Conservation (phyloP, 2,113 vertebrate genomes). For the Thinocorus orbignyianus region DNA sequence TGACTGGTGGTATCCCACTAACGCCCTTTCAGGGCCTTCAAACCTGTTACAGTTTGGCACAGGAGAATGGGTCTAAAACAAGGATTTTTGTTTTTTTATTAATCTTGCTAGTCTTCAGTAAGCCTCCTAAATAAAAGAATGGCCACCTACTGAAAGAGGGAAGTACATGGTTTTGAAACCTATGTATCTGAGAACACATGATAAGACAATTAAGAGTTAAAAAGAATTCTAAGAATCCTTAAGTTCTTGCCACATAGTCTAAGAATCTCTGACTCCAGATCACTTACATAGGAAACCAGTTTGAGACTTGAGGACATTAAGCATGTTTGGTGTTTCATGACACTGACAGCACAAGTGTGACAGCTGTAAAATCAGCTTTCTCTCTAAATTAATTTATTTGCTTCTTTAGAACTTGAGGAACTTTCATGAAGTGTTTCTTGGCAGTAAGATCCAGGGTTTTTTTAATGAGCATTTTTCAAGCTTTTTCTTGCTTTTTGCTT, state of each 20-base stretch:
- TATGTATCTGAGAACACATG: rapidly evolving
- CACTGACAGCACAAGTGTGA: too few relatives aligned
- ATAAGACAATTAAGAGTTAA: not conserved
- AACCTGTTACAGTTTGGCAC: not conserved
- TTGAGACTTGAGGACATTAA: not conserved
- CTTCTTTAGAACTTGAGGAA: not conserved
- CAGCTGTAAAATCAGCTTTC: not conserved
- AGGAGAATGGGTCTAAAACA: not conserved
- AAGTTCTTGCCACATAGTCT: not conserved
- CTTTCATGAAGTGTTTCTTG: not conserved
- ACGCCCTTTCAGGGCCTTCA: not conserved
- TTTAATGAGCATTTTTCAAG: not conserved
- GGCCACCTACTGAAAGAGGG: not conserved
- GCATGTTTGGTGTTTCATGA: not conserved
- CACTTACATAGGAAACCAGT: not conserved
- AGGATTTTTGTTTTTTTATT: not conserved
- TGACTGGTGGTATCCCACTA: not conserved
- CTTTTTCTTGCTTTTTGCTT: not conserved
- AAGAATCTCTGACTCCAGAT: not conserved
- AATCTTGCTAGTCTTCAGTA: not conserved
- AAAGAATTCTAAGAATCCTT: not conserved
- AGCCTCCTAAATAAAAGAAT: not conserved
- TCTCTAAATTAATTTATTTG: not conserved
- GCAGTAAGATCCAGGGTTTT: not conserved
- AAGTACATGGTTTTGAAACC: not conserved